A percentile compares a stretch with the other conserved stretches of the same genome.
These are phyloP conservation scores for Drosophila nasuta DNA, from an alignment of 1,140 invertebrate genomes.

Conservation along the genomic window DNA sequence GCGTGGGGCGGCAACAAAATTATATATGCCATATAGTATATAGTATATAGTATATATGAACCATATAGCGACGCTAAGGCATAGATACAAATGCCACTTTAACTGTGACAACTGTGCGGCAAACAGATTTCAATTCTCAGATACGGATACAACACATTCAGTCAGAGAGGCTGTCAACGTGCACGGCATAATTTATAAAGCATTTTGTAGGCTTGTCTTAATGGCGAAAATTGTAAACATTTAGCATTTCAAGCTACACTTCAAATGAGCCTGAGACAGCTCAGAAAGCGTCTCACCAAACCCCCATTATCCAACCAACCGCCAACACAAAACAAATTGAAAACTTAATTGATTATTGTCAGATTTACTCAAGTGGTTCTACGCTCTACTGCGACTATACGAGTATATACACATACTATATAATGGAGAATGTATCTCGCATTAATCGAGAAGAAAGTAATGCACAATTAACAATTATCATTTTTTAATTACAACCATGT, in stretches of 20 bases:
- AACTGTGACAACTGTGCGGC: neutral
- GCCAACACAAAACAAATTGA: constrained; percentile 54
- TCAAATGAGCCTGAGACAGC: constrained; percentile 26
- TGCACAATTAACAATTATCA: constrained; percentile 48
- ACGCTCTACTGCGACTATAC: neutral
- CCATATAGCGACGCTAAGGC: neutral
- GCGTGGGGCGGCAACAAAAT: neutral
- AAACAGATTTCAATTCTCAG: constrained; percentile 37
- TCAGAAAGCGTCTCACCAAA: neutral
- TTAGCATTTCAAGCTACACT: constrained; percentile 69
- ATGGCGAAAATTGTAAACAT: constrained; percentile 74
- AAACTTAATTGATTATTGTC: constrained; percentile 63
- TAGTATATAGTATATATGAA: constrained; percentile 23
- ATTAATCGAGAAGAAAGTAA: constrained; percentile 56
- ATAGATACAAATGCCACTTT: constrained; percentile 1
- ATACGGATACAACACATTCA: constrained; percentile 15
- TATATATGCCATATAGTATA: neutral
- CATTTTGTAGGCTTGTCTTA: constrained; percentile 80
- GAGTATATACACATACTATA: too few species aligned
- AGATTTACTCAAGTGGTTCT: constrained; percentile 39
- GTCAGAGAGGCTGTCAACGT: constrained; percentile 51
- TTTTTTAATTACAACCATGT: constrained; percentile 56
- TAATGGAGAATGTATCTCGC: constrained; percentile 41
- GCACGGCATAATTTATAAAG: constrained; percentile 71
- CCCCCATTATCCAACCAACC: constrained; percentile 47